phyloP scores from a whole-genome alignment of 2,797 vertebrate genomes.

The Myotis vivesi region DNA sequence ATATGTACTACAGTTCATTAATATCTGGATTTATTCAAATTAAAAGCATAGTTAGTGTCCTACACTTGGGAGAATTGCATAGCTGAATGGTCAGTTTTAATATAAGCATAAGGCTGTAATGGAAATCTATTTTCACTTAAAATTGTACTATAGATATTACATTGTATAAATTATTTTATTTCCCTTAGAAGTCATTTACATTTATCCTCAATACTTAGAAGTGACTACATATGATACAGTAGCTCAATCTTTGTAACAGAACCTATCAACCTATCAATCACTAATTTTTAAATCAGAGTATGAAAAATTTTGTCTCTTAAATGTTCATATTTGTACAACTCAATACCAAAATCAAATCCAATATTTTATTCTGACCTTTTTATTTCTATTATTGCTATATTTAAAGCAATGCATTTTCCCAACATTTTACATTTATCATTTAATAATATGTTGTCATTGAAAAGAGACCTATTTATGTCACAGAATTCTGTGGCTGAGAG shows the following conservation, averaged over 20 bases:
- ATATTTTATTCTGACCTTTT: neutral
- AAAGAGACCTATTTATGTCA: neutral
- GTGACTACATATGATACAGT: neutral
- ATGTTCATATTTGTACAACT: neutral
- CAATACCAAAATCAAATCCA: constrained; percentile 4
- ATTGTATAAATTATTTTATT: neutral
- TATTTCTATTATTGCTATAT: neutral
- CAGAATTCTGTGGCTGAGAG: neutral
- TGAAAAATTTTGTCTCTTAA: neutral
- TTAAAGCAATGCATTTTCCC: neutral
- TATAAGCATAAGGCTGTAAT: neutral
- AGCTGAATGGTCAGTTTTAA: neutral
- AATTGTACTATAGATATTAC: neutral
- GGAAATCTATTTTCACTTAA: constrained; percentile 33
- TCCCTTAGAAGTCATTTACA: neutral
- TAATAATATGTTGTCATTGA: neutral
- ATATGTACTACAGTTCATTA: constrained; percentile 29
- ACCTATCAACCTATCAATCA: neutral
- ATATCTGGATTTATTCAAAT: neutral
- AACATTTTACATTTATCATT: neutral
- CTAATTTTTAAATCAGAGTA: neutral
- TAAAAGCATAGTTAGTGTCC: neutral
- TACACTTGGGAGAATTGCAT: constrained; percentile 8
- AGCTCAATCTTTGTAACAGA: neutral
- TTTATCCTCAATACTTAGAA: neutral